phyloP scores from a whole-genome alignment of 1,140 invertebrate species.

The Drosophila trapezifrons region DNA sequence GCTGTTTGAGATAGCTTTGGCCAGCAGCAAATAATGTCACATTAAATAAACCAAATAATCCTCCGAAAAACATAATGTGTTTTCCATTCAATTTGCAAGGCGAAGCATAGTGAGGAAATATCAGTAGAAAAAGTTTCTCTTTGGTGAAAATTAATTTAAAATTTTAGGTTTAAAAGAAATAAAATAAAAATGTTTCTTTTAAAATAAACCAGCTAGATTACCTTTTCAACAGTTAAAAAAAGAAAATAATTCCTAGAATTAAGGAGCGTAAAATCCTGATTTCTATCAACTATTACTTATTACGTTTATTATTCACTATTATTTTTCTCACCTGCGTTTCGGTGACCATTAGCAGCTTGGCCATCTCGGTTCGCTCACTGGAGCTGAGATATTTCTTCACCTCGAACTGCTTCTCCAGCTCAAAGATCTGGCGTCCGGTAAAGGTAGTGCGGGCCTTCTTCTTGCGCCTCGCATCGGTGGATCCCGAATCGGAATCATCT shows the following conservation, averaged over 20 bases:
- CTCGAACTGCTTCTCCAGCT: slow-evolving; percentile 97
- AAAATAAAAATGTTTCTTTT: background rate
- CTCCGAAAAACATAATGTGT: slow-evolving; percentile 9
- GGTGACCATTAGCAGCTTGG: slow-evolving; percentile 95
- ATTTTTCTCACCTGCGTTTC: slow-evolving; percentile 94
- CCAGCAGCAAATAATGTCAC: slow-evolving; percentile 23
- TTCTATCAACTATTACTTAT: background rate
- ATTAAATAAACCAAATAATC: slow-evolving; percentile 41
- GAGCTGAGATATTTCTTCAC: slow-evolving; percentile 98
- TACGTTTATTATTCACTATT: background rate
- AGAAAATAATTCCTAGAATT: background rate
- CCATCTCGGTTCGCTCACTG: slow-evolving; percentile 97
- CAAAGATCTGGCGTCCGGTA: slow-evolving; percentile 97
- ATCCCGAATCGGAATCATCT: slow-evolving; percentile 86
- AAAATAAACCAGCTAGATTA: no score
- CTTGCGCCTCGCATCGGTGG: slow-evolving; percentile 90
- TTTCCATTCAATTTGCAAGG: slow-evolving; percentile 4
- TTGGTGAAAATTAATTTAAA: slow-evolving; percentile 6
- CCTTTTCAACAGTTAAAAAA: background rate
- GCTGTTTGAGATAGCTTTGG: slow-evolving; percentile 4
- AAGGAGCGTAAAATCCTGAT: background rate
- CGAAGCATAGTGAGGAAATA: background rate
- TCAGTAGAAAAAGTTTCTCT: background rate
- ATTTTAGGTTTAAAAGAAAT: background rate
- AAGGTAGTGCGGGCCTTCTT: slow-evolving; percentile 98